These are phyloP conservation scores for Pteruthius melanotis DNA, from an alignment of 2,113 vertebrate genomes.

Conservation along the genomic window DNA sequence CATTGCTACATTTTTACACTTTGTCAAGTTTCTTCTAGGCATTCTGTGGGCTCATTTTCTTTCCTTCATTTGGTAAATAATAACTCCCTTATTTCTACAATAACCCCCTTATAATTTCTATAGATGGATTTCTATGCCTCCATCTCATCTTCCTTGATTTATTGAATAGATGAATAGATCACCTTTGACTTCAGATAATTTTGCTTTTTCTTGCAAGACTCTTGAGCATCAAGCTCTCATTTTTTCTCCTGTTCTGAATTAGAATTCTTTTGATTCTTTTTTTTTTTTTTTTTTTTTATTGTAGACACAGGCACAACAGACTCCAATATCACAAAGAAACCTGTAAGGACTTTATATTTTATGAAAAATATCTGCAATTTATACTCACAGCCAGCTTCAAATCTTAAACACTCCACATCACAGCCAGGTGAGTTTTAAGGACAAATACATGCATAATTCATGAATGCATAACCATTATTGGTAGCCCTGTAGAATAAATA, in stretches of 20 bases:
- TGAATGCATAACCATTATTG: not conserved
- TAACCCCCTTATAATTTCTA: not conserved
- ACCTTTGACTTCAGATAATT: constrained; percentile 12
- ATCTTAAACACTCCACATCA: constrained; percentile 21
- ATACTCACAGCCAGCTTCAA: not conserved
- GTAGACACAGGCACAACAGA: not conserved
- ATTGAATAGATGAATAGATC: not conserved
- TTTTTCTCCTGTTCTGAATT: not conserved
- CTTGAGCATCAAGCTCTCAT: not conserved
- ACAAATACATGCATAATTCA: constrained; percentile 52
- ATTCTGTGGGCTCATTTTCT: not conserved
- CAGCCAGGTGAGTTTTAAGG: not conserved
- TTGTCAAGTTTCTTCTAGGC: not conserved
- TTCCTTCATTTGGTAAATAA: constrained; percentile 20
- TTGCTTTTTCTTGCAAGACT: not conserved
- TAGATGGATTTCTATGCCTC: not conserved
- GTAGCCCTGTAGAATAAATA: constrained; percentile 11
- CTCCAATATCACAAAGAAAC: not conserved
- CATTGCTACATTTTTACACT: not conserved
- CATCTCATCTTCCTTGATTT: not conserved
- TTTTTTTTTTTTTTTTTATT: not conserved
- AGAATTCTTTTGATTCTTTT: not conserved
- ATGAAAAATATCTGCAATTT: constrained; percentile 12
- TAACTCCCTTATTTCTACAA: not conserved
- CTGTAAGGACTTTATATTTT: not conserved